Evolutionary conservation across 1,140 invertebrate species (phyloP).

Genomic region (Euwallacea similis): DNA sequence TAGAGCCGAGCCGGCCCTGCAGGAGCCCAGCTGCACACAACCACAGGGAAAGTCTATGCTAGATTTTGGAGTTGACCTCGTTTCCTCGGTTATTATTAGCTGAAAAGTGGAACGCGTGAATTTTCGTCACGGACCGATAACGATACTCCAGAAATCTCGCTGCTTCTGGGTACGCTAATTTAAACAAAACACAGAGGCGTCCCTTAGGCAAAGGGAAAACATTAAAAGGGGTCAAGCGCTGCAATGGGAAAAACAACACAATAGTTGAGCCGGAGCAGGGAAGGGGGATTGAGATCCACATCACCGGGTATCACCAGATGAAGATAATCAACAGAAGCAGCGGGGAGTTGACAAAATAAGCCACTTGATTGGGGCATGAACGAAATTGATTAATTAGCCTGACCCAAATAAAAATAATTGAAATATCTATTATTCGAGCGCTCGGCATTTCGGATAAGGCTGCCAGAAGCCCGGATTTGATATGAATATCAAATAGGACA

Average conservation of each 20-base stretch:
- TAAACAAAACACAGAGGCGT: not conserved
- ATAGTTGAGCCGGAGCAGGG: too few species aligned
- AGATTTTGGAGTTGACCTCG: slow-evolving; percentile 4
- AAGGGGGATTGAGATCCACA: too few species aligned
- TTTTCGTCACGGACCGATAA: not conserved
- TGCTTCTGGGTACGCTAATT: not conserved
- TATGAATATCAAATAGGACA: not conserved
- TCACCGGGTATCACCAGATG: too few species aligned
- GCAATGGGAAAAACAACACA: too few species aligned
- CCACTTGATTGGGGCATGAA: slow-evolving; percentile 10
- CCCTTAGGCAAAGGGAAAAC: not conserved
- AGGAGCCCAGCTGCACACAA: slow-evolving; percentile 2
- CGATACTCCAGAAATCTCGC: not conserved
- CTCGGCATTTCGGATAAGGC: slow-evolving; percentile 10
- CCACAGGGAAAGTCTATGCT: not conserved
- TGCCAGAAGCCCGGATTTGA: not conserved
- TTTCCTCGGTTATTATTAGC: slow-evolving; percentile 1
- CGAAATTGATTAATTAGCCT: slow-evolving; percentile 18
- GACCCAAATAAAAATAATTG: slow-evolving; percentile 14
- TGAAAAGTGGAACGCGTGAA: slow-evolving; percentile 3
- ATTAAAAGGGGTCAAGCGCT: too few species aligned
- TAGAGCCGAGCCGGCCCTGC: too few species aligned
- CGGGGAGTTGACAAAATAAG: not conserved
- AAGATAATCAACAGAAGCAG: not conserved
- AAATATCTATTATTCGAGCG: slow-evolving; percentile 7